These are phyloP conservation scores for Turdus rufiventris DNA, from an alignment of 2,113 vertebrate genomes.

Conservation along the genomic window DNA sequence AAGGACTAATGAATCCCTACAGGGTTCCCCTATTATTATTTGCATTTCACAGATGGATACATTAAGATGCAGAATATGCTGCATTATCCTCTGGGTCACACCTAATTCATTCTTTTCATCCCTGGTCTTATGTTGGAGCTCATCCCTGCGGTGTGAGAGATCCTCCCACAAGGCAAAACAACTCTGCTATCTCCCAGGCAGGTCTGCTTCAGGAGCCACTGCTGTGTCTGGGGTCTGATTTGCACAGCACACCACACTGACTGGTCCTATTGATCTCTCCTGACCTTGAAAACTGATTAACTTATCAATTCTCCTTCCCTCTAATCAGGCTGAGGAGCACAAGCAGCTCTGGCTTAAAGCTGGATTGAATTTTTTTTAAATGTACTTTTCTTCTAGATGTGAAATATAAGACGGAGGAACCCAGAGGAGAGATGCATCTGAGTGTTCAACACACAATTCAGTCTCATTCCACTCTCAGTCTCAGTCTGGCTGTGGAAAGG, in stretches of 20 bases:
- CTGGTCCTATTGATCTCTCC: not conserved
- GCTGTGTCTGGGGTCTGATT: not conserved
- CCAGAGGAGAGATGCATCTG: not conserved
- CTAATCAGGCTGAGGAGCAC: not conserved
- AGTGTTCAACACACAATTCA: not conserved
- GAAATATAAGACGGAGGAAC: not conserved
- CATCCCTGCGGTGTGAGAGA: not conserved
- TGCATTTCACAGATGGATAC: constrained; percentile 25
- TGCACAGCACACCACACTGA: not conserved
- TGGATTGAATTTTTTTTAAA: not conserved
- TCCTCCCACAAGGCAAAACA: constrained; percentile 19
- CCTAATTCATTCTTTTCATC: constrained; percentile 43
- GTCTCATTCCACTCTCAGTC: not conserved
- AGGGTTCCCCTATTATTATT: constrained; percentile 53
- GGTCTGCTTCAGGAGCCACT: not conserved
- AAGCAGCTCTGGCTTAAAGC: not conserved
- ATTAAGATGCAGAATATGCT: constrained; percentile 19
- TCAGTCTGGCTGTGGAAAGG: not conserved
- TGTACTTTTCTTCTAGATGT: not conserved
- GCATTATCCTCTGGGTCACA: constrained; percentile 51
- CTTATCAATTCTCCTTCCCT: not conserved
- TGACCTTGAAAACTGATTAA: not conserved
- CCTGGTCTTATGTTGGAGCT: not conserved
- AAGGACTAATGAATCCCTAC: constrained; percentile 53
- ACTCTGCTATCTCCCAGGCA: not conserved